phyloP scores from a whole-genome alignment of 2,113 vertebrate species.

The Rhipidura dahli region DNA sequence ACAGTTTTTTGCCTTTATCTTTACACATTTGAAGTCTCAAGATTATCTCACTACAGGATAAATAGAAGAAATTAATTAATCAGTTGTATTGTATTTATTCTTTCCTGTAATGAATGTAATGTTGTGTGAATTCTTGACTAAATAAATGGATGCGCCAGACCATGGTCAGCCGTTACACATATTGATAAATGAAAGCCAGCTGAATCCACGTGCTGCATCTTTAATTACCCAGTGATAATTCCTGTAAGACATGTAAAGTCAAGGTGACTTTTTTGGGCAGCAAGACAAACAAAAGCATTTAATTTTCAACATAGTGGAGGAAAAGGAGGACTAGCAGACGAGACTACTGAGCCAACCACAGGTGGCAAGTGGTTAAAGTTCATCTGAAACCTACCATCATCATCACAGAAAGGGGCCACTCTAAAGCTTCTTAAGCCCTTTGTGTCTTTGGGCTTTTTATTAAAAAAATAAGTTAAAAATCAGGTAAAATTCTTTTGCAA shows the following conservation, averaged over 20 bases:
- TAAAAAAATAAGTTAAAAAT: background rate
- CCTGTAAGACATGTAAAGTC: background rate
- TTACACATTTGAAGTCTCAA: background rate
- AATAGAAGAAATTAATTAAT: background rate
- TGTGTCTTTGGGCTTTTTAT: background rate
- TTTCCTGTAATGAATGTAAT: background rate
- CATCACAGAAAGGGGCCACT: background rate
- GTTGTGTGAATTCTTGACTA: background rate
- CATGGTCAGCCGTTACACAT: background rate
- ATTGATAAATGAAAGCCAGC: background rate
- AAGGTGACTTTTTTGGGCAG: background rate
- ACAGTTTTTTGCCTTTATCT: background rate
- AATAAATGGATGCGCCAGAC: background rate
- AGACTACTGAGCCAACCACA: background rate
- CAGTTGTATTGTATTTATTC: background rate
- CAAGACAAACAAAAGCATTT: background rate
- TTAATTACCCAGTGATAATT: background rate
- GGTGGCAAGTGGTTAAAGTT: background rate
- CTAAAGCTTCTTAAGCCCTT: background rate
- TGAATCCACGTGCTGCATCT: background rate
- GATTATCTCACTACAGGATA: background rate
- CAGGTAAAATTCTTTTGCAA: slow-evolving; percentile 50
- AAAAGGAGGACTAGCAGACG: background rate
- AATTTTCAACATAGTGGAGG: background rate
- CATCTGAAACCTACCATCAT: background rate